Conservation (phyloP, 2,113 vertebrate genomes). For the Epinephelus fuscoguttatus region DNA sequence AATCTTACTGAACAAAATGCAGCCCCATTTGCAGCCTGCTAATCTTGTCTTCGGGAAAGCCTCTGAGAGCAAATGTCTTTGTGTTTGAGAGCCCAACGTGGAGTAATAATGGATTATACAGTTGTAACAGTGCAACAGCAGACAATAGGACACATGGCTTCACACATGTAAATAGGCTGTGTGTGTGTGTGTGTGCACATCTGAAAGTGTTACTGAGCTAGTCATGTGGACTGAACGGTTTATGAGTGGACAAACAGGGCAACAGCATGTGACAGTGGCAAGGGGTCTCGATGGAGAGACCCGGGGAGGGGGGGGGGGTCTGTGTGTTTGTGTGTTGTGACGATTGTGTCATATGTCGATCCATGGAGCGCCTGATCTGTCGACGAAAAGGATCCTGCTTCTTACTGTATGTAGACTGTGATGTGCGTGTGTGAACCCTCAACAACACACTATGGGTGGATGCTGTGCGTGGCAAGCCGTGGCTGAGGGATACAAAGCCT, state of each 20-base stretch:
- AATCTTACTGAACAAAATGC: conserved; percentile 14
- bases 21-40: conserved; percentile 22
- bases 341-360: background rate
- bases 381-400: background rate
- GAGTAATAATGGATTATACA: conserved; percentile 43
- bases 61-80: conserved; percentile 46
- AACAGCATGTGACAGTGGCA: conserved; percentile 51
- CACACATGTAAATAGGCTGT: conserved; percentile 29
- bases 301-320: too few relatives aligned
- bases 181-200: conserved; percentile 20
- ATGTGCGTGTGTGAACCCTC: conserved; percentile 1
- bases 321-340: background rate
- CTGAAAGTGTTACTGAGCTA: conserved; percentile 25
- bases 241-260: conserved; percentile 44
- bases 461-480: conserved; percentile 36
- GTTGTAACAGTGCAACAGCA: conserved; percentile 24
- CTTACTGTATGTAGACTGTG: background rate
- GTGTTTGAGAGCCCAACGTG: conserved; percentile 27
- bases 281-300: conserved; percentile 4
- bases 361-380: background rate
- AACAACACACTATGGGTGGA: conserved; percentile 32
- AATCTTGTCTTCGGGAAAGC: conserved; percentile 55
- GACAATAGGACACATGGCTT: conserved; percentile 67
- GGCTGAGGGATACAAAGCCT: conserved; percentile 64
- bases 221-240: conserved; percentile 42